Evolutionary conservation across 2,797 vertebrate species (phyloP).

Genomic region (Diglossa cyanea): DNA sequence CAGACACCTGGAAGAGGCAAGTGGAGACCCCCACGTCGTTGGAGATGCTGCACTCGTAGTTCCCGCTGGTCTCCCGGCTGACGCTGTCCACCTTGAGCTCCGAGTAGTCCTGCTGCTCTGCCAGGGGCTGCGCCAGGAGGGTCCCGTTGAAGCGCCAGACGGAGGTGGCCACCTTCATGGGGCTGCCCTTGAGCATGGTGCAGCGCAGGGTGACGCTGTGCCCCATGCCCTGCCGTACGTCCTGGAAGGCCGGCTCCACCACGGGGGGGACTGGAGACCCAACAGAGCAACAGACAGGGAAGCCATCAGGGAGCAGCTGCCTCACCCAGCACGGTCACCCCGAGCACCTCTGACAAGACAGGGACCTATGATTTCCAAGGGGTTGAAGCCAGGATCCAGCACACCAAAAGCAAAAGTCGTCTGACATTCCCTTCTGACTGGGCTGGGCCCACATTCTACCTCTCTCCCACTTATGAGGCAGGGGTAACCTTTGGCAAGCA

Average conservation of each 20-base stretch:
- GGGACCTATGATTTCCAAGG: neutral
- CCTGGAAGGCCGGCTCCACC: constrained; percentile 88
- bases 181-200: constrained; percentile 86
- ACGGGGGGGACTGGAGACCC: constrained; percentile 83
- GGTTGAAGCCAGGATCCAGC: neutral
- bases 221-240: constrained; percentile 84
- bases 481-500: neutral
- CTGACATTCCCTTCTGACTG: neutral
- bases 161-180: constrained; percentile 83
- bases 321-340: rapidly evolving
- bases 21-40: constrained; percentile 86
- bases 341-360: neutral
- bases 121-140: constrained; percentile 71
- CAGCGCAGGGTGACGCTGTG: constrained; percentile 86
- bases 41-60: constrained; percentile 89
- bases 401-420: rapidly evolving
- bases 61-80: constrained; percentile 85
- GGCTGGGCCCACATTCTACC: neutral
- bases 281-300: constrained; percentile 4
- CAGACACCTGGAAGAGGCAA: constrained; percentile 91
- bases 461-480: neutral
- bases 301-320: neutral
- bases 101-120: constrained; percentile 83
- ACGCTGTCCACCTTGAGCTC: constrained; percentile 86
- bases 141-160: constrained; percentile 88